These are phyloP conservation scores for Drosophila tanythrix DNA, from an alignment of 2,888 invertebrate genomes.

Conservation along the genomic window DNA sequence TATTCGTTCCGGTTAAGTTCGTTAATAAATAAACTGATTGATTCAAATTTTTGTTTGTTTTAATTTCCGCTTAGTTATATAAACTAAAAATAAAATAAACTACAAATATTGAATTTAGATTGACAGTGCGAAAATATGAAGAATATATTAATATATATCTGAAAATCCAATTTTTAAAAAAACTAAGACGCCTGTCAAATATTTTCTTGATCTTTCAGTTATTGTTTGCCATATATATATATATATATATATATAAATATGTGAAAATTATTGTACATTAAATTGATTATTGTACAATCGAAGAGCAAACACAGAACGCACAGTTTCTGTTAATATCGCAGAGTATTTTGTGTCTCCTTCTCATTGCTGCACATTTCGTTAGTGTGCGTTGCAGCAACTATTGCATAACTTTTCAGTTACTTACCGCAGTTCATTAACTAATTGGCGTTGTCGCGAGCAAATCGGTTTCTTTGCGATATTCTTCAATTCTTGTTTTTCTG, in stretches of 20 bases:
- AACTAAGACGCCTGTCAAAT: not conserved
- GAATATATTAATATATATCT: not conserved
- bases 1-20: not conserved
- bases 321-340: not conserved
- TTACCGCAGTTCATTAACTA: conserved; percentile 59
- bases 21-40: not conserved
- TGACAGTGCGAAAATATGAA: too few species aligned
- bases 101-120: too few species aligned
- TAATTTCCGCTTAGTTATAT: too few species aligned
- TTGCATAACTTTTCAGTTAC: conserved; percentile 27
- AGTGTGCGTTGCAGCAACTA: conserved; percentile 1
- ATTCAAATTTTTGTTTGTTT: too few species aligned
- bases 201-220: not conserved
- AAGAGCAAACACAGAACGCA: not conserved
- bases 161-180: not conserved
- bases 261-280: not conserved
- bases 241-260: too few species aligned
- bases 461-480: conserved; percentile 29
- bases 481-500: conserved; percentile 11
- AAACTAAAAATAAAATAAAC: too few species aligned
- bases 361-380: not conserved
- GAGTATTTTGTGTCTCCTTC: not conserved
- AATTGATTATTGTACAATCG: not conserved
- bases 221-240: not conserved
- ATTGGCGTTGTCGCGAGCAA: conserved; percentile 60